Evolutionary conservation across 2,113 vertebrate species (phyloP).

Genomic region (Noctilio leporinus): DNA sequence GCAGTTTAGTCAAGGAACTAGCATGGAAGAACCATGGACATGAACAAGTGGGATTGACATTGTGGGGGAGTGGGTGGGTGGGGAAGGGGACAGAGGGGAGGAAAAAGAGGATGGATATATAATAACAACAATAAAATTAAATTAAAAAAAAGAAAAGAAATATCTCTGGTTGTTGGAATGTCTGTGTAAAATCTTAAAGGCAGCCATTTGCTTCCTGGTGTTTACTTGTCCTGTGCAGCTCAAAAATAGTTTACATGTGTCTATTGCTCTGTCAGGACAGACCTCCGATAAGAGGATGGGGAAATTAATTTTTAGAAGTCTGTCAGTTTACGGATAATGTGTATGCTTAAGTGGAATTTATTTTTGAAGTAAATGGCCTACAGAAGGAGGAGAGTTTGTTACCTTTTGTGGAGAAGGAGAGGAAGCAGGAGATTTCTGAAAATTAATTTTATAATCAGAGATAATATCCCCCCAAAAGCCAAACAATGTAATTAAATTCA

Average conservation of each 20-base stretch:
- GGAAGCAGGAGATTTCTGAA: slow-evolving; percentile 62
- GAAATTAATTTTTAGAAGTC: slow-evolving; percentile 76
- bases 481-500: slow-evolving; percentile 69
- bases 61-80: no score
- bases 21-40: no score
- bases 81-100: no score
- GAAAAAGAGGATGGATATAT: no score
- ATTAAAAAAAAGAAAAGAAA: no score
- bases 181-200: slow-evolving; percentile 64
- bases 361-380: slow-evolving; percentile 48
- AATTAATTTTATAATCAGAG: slow-evolving; percentile 70
- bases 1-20: no score
- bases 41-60: no score
- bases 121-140: no score
- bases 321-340: slow-evolving; percentile 66
- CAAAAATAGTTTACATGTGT: slow-evolving; percentile 67
- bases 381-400: slow-evolving; percentile 48
- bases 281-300: slow-evolving; percentile 70
- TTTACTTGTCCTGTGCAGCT: slow-evolving; percentile 60
- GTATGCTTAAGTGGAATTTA: slow-evolving; percentile 45
- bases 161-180: slow-evolving; percentile 51
- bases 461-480: slow-evolving; percentile 67
- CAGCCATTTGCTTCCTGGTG: slow-evolving; percentile 69
- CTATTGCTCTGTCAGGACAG: slow-evolving; percentile 68
- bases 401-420: slow-evolving; percentile 53